Base-by-base conservation (phyloP, 2,888 invertebrate genomes). In the Mesorhabditis belari region DNA sequence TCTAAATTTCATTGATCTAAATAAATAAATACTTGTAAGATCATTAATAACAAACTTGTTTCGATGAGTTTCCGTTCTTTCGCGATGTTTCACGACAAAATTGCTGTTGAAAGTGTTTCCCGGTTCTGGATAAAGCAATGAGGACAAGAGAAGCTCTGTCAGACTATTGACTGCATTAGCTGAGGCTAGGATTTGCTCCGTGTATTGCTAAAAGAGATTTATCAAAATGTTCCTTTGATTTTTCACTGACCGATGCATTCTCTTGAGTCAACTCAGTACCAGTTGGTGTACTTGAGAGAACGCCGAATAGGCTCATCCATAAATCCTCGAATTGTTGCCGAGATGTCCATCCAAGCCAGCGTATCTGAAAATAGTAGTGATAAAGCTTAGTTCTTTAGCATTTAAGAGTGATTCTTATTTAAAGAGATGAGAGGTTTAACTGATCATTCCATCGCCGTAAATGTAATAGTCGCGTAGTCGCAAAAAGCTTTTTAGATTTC, bases 251-350 rank as follows among this genome's bases (percentile, higher is more conserved):
- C 12, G 23, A 19, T 2, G 59, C 62, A 29, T 61, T 58, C 17
- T 62, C 64, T 5, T 56, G 54, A 17, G 63, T 57, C 29, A 73
- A 53, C 54, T 73, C 73, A n/a, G 73, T 61, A 25, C 74, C 73
- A 6, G 67, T 69, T 3, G 77, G 76, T 17, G 76, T 76, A 5
- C 73, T 76, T 5, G 73, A 77, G 5, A 76, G 63, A 12, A 76
- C 77, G 2, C 76, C 76, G 21, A 76, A 73, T 6, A 76, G 58
- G 4, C 77, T 76, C 63, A 76, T 77, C 70, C 75, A 76, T 23
- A 63, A 66, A 23, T 76, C 71, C 28, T 76, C 76, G 55, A 76
- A 76, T 49, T 76, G 77, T 17, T 61, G 55, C 12, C 68, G 57
- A 6, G 65, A 60, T 4, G 63, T 70, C 76, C 76, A 76, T 12